These are phyloP conservation scores for Cryptus armator DNA, from an alignment of 2,888 invertebrate genomes.

Conservation along the genomic window DNA sequence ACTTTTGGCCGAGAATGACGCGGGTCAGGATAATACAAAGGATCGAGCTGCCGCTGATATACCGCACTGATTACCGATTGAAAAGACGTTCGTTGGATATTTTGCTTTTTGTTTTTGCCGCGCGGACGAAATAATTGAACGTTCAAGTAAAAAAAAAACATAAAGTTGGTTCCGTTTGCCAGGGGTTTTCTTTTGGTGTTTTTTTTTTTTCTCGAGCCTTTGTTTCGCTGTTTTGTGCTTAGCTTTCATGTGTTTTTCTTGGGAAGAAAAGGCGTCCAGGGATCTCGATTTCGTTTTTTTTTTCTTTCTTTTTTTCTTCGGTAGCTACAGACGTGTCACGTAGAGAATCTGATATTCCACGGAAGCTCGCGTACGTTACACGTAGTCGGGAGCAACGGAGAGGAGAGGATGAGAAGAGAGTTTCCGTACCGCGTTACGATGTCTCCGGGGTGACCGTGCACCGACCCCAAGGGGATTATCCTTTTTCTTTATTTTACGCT, in stretches of 20 bases:
- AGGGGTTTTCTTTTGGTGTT: neutral
- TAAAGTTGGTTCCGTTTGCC: neutral
- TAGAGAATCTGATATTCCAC: conserved; percentile 61
- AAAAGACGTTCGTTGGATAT: neutral
- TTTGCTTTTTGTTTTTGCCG: neutral
- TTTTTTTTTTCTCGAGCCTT: neutral
- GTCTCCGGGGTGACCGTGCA: conserved; percentile 49
- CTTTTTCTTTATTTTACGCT: conserved; percentile 40
- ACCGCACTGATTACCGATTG: conserved; percentile 27
- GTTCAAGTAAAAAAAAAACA: conserved; percentile 16
- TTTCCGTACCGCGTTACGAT: conserved; percentile 45
- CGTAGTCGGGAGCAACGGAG: conserved; percentile 25
- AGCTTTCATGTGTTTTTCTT: conserved; percentile 18
- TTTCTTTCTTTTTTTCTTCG: neutral
- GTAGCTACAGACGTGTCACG: conserved; percentile 56
- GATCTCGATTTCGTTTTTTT: neutral
- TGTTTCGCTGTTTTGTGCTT: conserved; percentile 16
- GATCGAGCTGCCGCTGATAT: neutral
- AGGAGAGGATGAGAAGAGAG: conserved; percentile 13
- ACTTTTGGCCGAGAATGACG: neutral
- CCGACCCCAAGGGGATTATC: conserved; percentile 40
- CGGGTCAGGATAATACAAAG: neutral
- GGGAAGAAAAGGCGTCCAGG: conserved; percentile 32
- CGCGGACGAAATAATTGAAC: conserved; percentile 25
- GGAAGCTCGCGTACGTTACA: conserved; percentile 40